phyloP scores from a whole-genome alignment of 2,113 vertebrate genomes.

The Cacatua alba region DNA sequence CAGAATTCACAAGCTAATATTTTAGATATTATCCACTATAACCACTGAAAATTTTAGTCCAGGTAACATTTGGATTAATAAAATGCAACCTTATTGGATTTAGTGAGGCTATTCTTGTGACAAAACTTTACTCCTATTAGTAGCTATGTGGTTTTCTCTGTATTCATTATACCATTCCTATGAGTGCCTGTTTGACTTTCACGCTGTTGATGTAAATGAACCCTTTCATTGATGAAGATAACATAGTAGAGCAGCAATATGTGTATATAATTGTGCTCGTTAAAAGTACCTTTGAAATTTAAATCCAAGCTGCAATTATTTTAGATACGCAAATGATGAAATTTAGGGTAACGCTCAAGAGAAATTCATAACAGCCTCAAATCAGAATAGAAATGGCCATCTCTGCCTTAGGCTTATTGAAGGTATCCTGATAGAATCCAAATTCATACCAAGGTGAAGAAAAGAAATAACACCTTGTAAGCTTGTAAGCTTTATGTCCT shows the following conservation, averaged over 20 bases:
- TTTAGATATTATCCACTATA: background rate
- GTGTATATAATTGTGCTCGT: conserved; percentile 39
- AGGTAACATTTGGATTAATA: background rate
- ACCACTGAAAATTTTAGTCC: background rate
- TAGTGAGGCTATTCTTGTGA: background rate
- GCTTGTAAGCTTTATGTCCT: background rate
- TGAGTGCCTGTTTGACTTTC: conserved; percentile 46
- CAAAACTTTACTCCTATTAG: background rate
- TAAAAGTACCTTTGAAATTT: conserved; percentile 48
- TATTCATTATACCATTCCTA: conserved; percentile 4
- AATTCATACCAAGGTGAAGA: background rate
- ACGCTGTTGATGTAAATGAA: conserved; percentile 52
- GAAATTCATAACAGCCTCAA: background rate
- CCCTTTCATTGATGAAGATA: conserved; percentile 47
- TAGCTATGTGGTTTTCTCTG: background rate
- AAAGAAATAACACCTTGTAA: background rate
- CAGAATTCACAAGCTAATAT: background rate
- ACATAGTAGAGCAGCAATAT: conserved; percentile 19
- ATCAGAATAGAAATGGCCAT: background rate
- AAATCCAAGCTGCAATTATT: conserved; percentile 43
- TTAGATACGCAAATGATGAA: conserved; percentile 47
- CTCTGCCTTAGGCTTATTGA: background rate
- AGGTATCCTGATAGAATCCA: background rate
- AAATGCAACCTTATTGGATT: background rate
- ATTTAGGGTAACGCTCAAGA: background rate